Conservation (phyloP, 2,797 vertebrate genomes). For the Lagorchestes hirsutus region DNA sequence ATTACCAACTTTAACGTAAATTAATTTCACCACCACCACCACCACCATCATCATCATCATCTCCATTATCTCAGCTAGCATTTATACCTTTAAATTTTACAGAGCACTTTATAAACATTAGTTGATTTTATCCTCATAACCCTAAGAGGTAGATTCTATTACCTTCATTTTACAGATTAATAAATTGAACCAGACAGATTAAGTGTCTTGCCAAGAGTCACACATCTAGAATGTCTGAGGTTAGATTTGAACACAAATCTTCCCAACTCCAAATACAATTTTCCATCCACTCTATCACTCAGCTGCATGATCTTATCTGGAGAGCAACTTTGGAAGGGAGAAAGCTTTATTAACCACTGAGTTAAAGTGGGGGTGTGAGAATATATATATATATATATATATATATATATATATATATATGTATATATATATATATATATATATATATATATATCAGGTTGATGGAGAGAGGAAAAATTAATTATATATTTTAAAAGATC, state of each 20-base stretch:
- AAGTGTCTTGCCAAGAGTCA: neutral
- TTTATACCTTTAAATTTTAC: neutral
- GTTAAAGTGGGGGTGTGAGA: neutral
- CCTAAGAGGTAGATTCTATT: neutral
- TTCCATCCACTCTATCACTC: neutral
- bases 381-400: neutral
- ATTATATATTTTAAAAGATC: neutral
- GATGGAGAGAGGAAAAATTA: neutral
- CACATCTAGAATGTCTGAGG: neutral
- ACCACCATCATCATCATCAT: neutral
- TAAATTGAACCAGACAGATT: neutral
- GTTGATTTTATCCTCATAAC: neutral
- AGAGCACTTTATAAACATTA: neutral
- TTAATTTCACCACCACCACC: neutral
- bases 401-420: too few species aligned
- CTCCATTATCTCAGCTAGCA: neutral
- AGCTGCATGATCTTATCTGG: neutral
- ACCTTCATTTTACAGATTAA: neutral
- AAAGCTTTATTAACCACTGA: neutral
- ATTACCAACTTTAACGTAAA: neutral
- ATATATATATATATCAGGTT: neutral
- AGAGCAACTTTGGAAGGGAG: neutral
- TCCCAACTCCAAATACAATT: neutral
- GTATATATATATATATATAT: too few species aligned
- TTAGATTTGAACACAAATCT: neutral